Evolutionary conservation across 2,797 vertebrate genomes (phyloP).

Genomic region (Eulemur coronatus): DNA sequence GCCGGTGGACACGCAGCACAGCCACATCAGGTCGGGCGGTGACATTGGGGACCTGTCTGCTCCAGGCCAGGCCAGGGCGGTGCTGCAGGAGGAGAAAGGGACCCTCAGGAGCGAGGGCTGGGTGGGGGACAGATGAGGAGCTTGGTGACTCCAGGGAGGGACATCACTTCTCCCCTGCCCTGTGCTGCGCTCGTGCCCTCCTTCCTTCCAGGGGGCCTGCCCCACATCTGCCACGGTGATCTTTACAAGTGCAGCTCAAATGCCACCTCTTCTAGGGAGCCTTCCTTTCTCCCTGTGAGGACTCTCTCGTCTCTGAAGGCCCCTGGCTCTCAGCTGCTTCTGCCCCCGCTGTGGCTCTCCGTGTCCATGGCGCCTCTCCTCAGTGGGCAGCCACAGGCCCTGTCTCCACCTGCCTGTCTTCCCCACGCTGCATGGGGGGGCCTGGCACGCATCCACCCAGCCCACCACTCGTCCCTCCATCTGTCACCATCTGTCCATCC

Average conservation of each 20-base stretch:
- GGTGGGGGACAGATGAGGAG: too few species aligned
- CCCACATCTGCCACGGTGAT: background rate
- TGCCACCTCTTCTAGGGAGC: background rate
- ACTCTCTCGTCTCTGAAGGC: background rate
- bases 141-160: too few species aligned
- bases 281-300: background rate
- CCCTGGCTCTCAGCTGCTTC: background rate
- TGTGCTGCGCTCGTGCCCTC: background rate
- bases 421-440: background rate
- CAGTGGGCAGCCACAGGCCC: background rate
- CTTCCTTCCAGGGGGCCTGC: background rate
- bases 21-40: accelerated
- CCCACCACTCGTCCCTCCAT: accelerated
- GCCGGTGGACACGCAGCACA: accelerated
- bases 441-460: accelerated
- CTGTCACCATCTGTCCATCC: accelerated
- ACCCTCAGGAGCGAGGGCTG: background rate
- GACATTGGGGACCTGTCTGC: accelerated
- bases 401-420: background rate
- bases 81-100: too few species aligned
- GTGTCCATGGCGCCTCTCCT: background rate
- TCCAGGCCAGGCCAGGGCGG: background rate
- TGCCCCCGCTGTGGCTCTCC: background rate
- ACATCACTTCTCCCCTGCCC: accelerated
- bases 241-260: background rate